Evolutionary conservation across 2,888 invertebrate genomes (phyloP), one percentile per base, ranked within the genome.

Genomic region (Acanthosepion pharaonis): DNA sequence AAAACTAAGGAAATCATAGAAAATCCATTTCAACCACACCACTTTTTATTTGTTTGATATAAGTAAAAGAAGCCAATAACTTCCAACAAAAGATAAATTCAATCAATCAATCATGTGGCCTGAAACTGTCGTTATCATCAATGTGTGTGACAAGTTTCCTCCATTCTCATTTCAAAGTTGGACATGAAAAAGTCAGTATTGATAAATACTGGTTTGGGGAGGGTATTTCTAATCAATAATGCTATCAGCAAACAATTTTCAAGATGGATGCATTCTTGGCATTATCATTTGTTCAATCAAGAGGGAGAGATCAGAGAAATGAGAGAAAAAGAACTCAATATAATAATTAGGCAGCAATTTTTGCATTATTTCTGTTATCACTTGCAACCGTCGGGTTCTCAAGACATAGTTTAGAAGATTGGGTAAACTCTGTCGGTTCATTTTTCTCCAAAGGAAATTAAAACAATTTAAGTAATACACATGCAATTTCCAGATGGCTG

Each of bases 191-290:
- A 78, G 15, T 78, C 78, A 78, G 78, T 33, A 78, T 5, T 18
- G 78, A 78, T n/a, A 78, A 78, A 78, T 33, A 33, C 33, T 33
- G n/a, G n/a, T 9, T 5, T 3, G 11, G 78, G n/a, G 78, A 11
- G 78, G n/a, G n/a, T 11, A 15, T 78, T 33, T 78, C n/a, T n/a
- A 78, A 78, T 78, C 78, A 78, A 78, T 78, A 78, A 78, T 78
- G 78, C 78, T 78, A 78, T 78, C 78, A 78, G 78, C 78, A 78
- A 78, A 78, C n/a, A 78, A 78, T 78, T 78, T 78, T 78, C 78
- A 78, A 78, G 78, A 33, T 78, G 78, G 78, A 33, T 78, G 78
- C 15, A 2, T 78, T 78, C 78, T 78, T 78, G n/a, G 78, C n/a
- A 23, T 78, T 78, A 78, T 78, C 78, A 78, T 78, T 78, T 78